phyloP scores from a whole-genome alignment of 1,140 invertebrate species.

The Sycobia sp. region DNA sequence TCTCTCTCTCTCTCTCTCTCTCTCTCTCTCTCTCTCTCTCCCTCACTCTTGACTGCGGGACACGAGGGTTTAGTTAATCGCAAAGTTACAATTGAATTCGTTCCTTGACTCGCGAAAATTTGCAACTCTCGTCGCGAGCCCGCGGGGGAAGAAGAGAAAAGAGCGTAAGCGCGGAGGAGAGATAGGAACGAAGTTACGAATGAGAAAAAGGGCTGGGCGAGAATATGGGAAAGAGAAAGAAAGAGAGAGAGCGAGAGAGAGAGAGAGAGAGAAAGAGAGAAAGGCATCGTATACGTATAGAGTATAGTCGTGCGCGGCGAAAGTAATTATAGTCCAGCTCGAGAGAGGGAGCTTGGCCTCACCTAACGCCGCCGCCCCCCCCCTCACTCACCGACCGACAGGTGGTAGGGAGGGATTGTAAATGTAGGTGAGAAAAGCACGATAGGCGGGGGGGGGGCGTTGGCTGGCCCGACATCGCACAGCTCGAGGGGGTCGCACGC shows the following conservation, averaged over 20 bases:
- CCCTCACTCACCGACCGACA: too few relatives aligned
- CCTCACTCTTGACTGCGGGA: too few relatives aligned
- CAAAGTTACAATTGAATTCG: conserved; percentile 26
- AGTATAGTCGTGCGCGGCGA: conserved; percentile 3
- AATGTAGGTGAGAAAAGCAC: conserved; percentile 45
- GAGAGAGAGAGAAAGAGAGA: neutral
- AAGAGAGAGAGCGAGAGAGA: neutral
- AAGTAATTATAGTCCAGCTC: conserved; percentile 30
- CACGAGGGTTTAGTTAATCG: too few relatives aligned
- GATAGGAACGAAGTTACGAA: too few relatives aligned
- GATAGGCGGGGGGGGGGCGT: conserved; percentile 22
- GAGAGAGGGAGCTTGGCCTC: conserved; percentile 33
- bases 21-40: neutral
- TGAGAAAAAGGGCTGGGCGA: too few relatives aligned
- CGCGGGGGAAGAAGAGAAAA: too few relatives aligned
- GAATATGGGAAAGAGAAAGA: neutral
- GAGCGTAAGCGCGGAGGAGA: too few relatives aligned
- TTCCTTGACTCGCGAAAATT: conserved; percentile 15
- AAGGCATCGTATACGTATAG: too few relatives aligned
- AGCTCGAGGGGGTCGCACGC: conserved; percentile 40
- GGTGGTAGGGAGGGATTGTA: too few relatives aligned
- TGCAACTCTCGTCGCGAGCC: neutral
- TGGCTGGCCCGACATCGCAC: conserved; percentile 43
- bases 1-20: too few relatives aligned
- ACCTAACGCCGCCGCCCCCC: too few relatives aligned